phyloP scores from a whole-genome alignment of 2,888 invertebrate species.

The Mythimna loreyi region DNA sequence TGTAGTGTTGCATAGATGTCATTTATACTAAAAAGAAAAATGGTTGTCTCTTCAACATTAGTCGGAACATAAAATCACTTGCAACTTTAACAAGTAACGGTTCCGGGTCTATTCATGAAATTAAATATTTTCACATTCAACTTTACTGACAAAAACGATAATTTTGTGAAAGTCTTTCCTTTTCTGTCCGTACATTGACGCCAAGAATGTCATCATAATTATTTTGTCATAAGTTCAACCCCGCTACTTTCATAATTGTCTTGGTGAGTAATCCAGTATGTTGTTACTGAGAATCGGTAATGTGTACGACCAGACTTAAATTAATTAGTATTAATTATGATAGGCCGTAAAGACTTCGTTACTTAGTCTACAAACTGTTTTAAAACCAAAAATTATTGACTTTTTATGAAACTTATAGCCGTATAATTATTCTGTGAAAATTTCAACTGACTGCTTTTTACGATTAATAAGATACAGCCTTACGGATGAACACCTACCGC shows the following conservation, averaged over 20 bases:
- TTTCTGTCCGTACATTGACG: constrained; percentile 22
- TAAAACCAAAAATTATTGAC: too few species aligned
- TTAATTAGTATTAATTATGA: neutral
- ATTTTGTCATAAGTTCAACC: constrained; percentile 37
- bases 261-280: neutral
- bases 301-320: neutral
- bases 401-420: too few species aligned
- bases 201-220: constrained; percentile 48
- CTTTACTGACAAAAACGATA: constrained; percentile 2
- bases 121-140: neutral
- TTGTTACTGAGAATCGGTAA: constrained; percentile 28
- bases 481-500: too few species aligned
- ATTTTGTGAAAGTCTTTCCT: constrained; percentile 38
- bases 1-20: neutral
- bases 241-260: constrained; percentile 7
- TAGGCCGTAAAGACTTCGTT: neutral
- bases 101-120: neutral
- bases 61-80: neutral
- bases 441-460: too few species aligned
- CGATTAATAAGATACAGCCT: too few species aligned
- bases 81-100: neutral
- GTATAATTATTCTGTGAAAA: too few species aligned
- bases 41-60: neutral
- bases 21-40: neutral
- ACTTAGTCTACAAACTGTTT: neutral